These are phyloP conservation scores for Azemiops feae DNA, from an alignment of 2,113 vertebrate species.

Conservation along the genomic window DNA sequence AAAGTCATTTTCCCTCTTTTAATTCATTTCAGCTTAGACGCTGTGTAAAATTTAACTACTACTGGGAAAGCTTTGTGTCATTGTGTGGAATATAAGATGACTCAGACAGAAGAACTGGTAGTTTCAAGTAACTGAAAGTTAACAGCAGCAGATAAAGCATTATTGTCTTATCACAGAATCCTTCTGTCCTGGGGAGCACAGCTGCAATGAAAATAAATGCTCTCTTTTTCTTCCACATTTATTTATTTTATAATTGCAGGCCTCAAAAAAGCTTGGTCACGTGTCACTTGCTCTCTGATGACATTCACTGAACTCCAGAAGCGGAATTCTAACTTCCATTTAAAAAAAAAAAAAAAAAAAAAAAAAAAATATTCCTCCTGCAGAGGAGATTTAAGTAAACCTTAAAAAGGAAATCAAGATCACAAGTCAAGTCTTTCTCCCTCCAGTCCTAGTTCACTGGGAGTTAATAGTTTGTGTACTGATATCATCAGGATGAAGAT, in stretches of 20 bases:
- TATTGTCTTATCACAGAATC: slow-evolving; percentile 83
- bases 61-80: slow-evolving; percentile 57
- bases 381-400: background rate
- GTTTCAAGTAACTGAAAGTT: slow-evolving; percentile 77
- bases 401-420: background rate
- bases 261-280: slow-evolving; percentile 22
- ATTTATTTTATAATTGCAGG: slow-evolving; percentile 55
- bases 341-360: background rate
- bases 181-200: slow-evolving; percentile 74
- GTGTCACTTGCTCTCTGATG: background rate
- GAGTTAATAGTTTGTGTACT: background rate
- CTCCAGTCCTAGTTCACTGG: background rate
- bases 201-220: slow-evolving; percentile 83
- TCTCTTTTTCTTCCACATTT: slow-evolving; percentile 64
- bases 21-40: slow-evolving; percentile 31
- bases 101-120: slow-evolving; percentile 69
- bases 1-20: slow-evolving; percentile 16
- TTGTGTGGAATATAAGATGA: slow-evolving; percentile 62
- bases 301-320: background rate
- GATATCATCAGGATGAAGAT: background rate
- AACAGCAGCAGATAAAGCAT: slow-evolving; percentile 74
- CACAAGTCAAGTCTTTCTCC: background rate
- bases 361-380: background rate
- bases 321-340: background rate
- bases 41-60: slow-evolving; percentile 36